A percentile compares a stretch with the other conserved stretches of the same genome.
Evolutionary conservation across 2,888 invertebrate species (phyloP).

Genomic region (Mycogona germanica): DNA sequence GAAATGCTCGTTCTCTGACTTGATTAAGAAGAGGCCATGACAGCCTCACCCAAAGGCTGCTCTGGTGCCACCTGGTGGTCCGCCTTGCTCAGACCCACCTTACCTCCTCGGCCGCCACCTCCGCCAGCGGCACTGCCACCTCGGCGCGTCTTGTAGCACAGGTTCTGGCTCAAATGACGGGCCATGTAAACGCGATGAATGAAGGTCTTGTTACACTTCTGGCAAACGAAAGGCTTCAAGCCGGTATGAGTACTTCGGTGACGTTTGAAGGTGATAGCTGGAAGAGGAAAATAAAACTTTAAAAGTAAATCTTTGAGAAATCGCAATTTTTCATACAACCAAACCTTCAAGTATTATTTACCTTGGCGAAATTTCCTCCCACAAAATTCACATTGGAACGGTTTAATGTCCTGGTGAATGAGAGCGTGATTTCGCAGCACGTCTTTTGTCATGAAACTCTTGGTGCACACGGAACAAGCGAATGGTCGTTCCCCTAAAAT

Average conservation of each 20-base stretch:
- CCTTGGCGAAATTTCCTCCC: neutral
- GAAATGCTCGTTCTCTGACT: too few relatives aligned
- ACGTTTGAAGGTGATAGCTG: conserved; percentile 31
- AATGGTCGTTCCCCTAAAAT: conserved; percentile 6
- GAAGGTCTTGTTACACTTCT: conserved; percentile 17
- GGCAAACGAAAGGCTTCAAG: conserved; percentile 13
- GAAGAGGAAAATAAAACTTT: conserved; percentile 26
- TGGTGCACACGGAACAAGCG: conserved; percentile 1
- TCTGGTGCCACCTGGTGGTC: too few relatives aligned
- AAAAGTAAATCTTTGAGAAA: conserved; percentile 34
- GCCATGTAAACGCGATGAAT: conserved; percentile 20
- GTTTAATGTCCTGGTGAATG: conserved; percentile 1
- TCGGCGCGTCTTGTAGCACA: conserved; percentile 1
- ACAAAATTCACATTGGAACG: conserved; percentile 10
- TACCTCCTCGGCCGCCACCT: too few relatives aligned
- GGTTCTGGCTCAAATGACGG: conserved; percentile 16
- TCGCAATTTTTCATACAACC: conserved; percentile 28
- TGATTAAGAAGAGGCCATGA: too few relatives aligned
- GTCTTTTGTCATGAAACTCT: conserved; percentile 1
- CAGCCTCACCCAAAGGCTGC: too few relatives aligned
- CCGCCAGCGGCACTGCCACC: too few relatives aligned
- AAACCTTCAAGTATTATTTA: neutral
- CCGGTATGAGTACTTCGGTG: conserved; percentile 26
- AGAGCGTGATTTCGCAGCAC: conserved; percentile 3
- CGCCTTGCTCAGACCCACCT: too few relatives aligned